Evolutionary conservation across 2,113 vertebrate species (phyloP).

Genomic region (Cyanoderma ruficeps): DNA sequence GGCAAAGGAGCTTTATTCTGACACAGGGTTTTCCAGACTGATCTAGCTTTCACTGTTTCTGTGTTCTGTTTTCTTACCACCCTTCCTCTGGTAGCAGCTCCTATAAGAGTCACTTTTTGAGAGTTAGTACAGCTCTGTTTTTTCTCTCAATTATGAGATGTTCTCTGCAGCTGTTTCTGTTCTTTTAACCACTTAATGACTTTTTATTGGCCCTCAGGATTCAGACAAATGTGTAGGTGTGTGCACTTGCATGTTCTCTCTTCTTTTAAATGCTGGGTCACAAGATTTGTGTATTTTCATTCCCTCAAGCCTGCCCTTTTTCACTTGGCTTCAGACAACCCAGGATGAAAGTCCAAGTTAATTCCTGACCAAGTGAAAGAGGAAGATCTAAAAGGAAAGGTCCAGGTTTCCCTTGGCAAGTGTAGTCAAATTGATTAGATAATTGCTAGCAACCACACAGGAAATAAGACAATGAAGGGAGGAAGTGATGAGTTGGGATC

Average conservation of each 20-base stretch:
- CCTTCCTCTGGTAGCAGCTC: background rate
- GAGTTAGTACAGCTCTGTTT: background rate
- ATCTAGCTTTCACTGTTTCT: background rate
- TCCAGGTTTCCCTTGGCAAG: background rate
- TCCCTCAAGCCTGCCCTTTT: background rate
- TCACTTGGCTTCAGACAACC: background rate
- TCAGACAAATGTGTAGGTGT: background rate
- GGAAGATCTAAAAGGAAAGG: background rate
- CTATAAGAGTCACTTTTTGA: background rate
- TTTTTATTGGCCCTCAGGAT: background rate
- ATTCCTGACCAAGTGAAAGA: background rate
- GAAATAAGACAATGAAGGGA: background rate
- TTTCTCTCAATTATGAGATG: background rate
- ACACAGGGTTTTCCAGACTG: background rate
- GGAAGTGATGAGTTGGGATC: background rate
- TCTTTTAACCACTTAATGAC: background rate
- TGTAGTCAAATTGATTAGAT: background rate
- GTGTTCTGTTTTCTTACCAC: background rate
- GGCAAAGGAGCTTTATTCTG: background rate
- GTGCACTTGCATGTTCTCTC: background rate
- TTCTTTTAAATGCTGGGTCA: background rate
- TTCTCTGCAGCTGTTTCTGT: background rate
- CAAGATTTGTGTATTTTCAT: background rate
- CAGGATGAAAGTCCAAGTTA: background rate
- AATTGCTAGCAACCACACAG: background rate